These are phyloP conservation scores for Odontocolon sp. DNA, from an alignment of 2,888 invertebrate genomes.

Conservation along the genomic window DNA sequence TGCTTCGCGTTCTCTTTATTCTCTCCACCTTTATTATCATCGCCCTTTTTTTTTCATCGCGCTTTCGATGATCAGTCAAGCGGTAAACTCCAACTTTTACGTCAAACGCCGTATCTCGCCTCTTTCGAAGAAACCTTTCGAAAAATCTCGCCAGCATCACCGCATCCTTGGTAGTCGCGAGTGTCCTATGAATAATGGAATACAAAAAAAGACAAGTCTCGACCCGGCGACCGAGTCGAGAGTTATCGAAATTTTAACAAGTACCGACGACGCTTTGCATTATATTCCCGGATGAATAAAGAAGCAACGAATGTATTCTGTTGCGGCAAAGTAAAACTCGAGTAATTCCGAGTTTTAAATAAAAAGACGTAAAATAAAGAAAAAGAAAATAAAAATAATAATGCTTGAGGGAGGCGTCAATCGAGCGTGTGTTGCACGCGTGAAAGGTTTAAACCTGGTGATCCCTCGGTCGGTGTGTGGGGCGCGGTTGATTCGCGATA, in stretches of 20 bases:
- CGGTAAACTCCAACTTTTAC: slow-evolving; percentile 50
- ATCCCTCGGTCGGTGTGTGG: slow-evolving; percentile 31
- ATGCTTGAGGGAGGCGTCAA: slow-evolving; percentile 48
- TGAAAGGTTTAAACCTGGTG: slow-evolving; percentile 63
- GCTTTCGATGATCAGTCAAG: slow-evolving; percentile 21
- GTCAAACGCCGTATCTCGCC: slow-evolving; percentile 33
- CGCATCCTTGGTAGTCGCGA: slow-evolving; percentile 1
- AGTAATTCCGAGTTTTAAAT: background rate
- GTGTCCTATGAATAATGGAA: slow-evolving; percentile 5
- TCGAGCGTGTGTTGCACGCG: slow-evolving; percentile 68
- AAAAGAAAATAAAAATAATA: slow-evolving; percentile 19
- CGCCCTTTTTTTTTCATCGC: slow-evolving; percentile 2
- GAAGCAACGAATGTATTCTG: background rate
- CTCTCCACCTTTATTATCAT: slow-evolving; percentile 30
- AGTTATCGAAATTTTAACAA: slow-evolving; percentile 17
- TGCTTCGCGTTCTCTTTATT: slow-evolving; percentile 12
- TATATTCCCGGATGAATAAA: background rate
- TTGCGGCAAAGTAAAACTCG: background rate
- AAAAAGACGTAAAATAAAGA: slow-evolving; percentile 20
- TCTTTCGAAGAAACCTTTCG: background rate
- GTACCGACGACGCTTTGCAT: background rate
- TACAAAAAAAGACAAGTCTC: background rate
- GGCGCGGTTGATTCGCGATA: slow-evolving; percentile 52
- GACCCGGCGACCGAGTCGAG: too few species aligned
- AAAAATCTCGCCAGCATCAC: slow-evolving; percentile 20